Base-by-base conservation (phyloP, 1,140 invertebrate species). In the Condylostylus longicornis region DNA sequence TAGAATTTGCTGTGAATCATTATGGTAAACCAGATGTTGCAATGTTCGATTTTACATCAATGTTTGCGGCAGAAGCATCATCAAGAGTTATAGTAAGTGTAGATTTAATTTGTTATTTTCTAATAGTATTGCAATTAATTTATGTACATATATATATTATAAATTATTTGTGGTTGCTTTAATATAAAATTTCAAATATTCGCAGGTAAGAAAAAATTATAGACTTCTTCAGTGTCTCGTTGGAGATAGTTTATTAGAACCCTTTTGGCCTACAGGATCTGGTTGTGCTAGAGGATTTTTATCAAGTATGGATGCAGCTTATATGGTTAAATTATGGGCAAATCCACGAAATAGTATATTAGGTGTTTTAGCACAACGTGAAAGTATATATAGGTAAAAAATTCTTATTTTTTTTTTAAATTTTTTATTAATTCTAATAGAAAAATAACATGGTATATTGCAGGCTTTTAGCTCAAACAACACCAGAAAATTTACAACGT, bases 41-140 rank as follows among this genome's bases (percentile, higher is more conserved):
- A n/a, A 91, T 98, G 76, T 99, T 99, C 64, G 95, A 99, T 63
- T 98, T 99, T 58, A 98, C 95, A 0, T 94, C 90, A 0, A 93
- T 98, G 84, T 98, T 91, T 65, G 86, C 88, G 4, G 89, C 95
- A 1, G 88, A 96, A 62, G 94, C 96, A 68, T 85, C 90, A 17
- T 85, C 79, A 46, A 68, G 83, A 37, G 74, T 90, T 12, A 49
- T 87, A 1, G 66, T 58, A 10, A 31, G 15, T 31, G 13, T 13
- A 31, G 10, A 7, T 13, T 10, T 8, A 13, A 8, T n/a, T n/a
- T 13, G 6, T 13, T 8, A 31, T 31, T 17, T 17, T 13, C 7
- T 17, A 9, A 13, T 31, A 31, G 29, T 13, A 9, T 31, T 31
- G 9, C 6, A 13, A 13, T 17, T 31, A 8, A 31, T 31, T 31